Evolutionary conservation across 2,888 invertebrate genomes (phyloP), one percentile per base, ranked within the genome.

Genomic region (Oxyscelio sp.): DNA sequence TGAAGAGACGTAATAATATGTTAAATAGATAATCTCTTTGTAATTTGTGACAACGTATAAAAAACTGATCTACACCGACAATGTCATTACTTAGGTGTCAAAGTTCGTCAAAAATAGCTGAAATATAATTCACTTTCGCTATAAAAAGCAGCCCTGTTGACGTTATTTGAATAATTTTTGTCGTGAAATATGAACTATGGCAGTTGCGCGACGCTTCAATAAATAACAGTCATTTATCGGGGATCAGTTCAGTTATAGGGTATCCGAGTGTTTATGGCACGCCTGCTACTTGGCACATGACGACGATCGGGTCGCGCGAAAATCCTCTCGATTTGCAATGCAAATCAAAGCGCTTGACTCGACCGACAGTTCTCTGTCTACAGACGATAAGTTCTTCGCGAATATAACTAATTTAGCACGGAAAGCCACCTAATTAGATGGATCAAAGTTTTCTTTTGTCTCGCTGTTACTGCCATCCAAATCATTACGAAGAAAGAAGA

Each of bases 191-290:
- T 22, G 27, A 52, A 34, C 34, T 31, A 40, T 17, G 34, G 8
- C 22, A 24, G 61, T 11, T 13, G 13, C 22, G 54, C 50, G 40
- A 38, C 63, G 34, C 40, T 58, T 40, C 38, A 40, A 45, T 54
- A 70, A 78, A 78, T 70, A 78, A 70, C 45, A 78, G 70, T 63
- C 68, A 78, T 78, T 78, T 70, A 78, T 70, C 63, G 70, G 27
- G 78, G 45, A 75, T 70, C 63, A 61, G 70, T 43, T 56, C 61
- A 63, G 61, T 78, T 78, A 56, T 63, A 78, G 54, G 78, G 70
- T 38, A 78, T 78, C 68, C 22, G 70, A 54, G 63, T 78, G 78
- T 78, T 78, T 78, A 78, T 63, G 45, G 54, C 70, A 38, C 66
- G 66, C 52, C 59, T 38, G 50, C 52, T 59, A 59, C 68, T 77